Percentiles rank a stretch among this genome's conserved stretches.
Evolutionary conservation across 2,888 invertebrate genomes (phyloP).

Genomic region (Rhaphigaster nebulosa): DNA sequence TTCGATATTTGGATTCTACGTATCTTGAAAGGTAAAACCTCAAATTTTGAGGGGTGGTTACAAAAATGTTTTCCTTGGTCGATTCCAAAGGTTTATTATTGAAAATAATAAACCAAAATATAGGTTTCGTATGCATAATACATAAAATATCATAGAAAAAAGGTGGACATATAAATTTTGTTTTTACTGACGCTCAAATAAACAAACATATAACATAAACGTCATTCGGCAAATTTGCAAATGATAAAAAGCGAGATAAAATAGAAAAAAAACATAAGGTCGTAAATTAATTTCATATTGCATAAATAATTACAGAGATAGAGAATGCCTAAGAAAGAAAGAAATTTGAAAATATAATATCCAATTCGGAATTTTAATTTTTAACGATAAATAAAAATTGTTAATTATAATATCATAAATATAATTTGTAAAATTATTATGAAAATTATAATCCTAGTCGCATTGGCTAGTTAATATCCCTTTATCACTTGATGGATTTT

Average conservation of each 20-base stretch:
- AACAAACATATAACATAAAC: neutral
- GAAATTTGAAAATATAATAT: neutral
- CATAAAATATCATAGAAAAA: neutral
- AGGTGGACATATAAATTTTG: neutral
- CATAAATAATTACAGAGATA: conserved; percentile 13
- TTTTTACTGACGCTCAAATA: neutral
- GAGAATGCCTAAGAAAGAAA: neutral
- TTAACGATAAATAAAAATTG: neutral
- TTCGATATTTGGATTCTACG: no score
- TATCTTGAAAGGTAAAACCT: no score
- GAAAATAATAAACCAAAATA: no score
- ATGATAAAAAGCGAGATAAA: conserved; percentile 22
- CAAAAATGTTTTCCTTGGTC: no score
- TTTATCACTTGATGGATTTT: no score
- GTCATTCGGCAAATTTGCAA: conserved; percentile 8
- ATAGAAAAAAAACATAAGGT: neutral
- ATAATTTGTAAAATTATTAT: no score
- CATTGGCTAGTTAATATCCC: no score
- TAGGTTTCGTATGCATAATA: neutral
- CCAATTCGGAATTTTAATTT: neutral
- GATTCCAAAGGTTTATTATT: no score
- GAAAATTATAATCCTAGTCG: no score
- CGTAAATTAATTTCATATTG: neutral
- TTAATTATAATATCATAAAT: no score
- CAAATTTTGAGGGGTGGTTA: no score